Conservation (phyloP, 2,888 invertebrate genomes). For the Drosophila eohydei region DNA sequence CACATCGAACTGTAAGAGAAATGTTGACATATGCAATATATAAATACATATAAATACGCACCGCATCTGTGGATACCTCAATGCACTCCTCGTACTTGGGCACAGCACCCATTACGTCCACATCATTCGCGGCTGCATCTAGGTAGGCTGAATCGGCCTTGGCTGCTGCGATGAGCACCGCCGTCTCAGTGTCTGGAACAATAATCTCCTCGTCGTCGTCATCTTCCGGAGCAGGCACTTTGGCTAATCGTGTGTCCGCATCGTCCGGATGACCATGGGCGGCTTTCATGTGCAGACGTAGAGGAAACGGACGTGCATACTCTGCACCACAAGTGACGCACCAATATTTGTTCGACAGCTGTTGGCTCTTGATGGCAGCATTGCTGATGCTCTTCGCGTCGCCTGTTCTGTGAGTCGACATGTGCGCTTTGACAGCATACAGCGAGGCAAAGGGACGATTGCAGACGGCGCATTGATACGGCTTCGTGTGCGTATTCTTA, state of each 20-base stretch:
- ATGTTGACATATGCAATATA: neutral
- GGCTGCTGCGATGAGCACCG: conserved; percentile 74
- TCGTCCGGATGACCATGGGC: conserved; percentile 85
- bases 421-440: conserved; percentile 91
- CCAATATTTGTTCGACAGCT: conserved; percentile 81
- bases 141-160: conserved; percentile 61
- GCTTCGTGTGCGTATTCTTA: conserved; percentile 92
- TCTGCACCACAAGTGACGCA: conserved; percentile 91
- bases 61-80: conserved; percentile 72
- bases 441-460: conserved; percentile 92
- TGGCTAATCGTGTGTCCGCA: conserved; percentile 24
- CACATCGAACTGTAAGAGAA: conserved; percentile 77
- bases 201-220: conserved; percentile 34
- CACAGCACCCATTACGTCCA: conserved; percentile 44
- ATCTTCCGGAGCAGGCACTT: conserved; percentile 8
- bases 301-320: conserved; percentile 90
- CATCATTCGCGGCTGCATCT: conserved; percentile 35
- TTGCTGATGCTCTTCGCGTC: conserved; percentile 27
- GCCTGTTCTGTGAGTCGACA: conserved; percentile 86
- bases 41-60: conserved; percentile 20
- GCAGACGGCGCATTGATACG: conserved; percentile 91
- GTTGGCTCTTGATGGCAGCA: conserved; percentile 15
- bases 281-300: conserved; percentile 90
- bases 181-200: conserved; percentile 55
- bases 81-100: conserved; percentile 60